Evolutionary conservation across 2,113 vertebrate genomes (phyloP).

Genomic region (Urocolius indicus): DNA sequence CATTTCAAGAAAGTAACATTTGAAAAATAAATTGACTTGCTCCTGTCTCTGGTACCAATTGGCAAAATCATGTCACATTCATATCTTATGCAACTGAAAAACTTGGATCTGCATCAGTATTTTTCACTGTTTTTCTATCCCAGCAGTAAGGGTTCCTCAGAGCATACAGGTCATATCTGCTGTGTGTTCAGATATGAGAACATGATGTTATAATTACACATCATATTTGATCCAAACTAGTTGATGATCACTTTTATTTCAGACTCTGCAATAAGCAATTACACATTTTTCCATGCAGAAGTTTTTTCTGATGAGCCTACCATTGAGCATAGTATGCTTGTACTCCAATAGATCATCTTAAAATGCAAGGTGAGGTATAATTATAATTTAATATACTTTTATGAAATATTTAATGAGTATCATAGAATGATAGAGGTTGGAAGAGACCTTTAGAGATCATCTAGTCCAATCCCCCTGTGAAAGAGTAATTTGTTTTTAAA

Average conservation of each 20-base stretch:
- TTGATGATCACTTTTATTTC: background rate
- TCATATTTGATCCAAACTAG: background rate
- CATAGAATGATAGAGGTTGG: too few species aligned
- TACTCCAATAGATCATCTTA: background rate
- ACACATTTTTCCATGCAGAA: background rate
- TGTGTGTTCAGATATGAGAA: background rate
- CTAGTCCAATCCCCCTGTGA: too few species aligned
- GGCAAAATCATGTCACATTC: background rate
- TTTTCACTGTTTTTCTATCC: background rate
- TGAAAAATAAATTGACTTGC: background rate
- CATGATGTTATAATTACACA: background rate
- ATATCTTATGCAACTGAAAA: background rate
- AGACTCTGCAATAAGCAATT: background rate
- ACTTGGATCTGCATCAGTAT: background rate
- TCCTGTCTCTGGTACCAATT: background rate
- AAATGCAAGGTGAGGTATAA: background rate
- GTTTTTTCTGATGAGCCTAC: background rate
- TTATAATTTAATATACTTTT: background rate
- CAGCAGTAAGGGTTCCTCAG: background rate
- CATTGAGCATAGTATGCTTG: background rate
- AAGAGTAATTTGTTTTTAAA: background rate
- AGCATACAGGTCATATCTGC: background rate
- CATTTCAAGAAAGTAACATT: background rate
- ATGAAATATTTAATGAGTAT: background rate
- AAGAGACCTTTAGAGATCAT: too few species aligned